Evolutionary conservation across 2,113 vertebrate species (phyloP).

Genomic region (Meles meles): DNA sequence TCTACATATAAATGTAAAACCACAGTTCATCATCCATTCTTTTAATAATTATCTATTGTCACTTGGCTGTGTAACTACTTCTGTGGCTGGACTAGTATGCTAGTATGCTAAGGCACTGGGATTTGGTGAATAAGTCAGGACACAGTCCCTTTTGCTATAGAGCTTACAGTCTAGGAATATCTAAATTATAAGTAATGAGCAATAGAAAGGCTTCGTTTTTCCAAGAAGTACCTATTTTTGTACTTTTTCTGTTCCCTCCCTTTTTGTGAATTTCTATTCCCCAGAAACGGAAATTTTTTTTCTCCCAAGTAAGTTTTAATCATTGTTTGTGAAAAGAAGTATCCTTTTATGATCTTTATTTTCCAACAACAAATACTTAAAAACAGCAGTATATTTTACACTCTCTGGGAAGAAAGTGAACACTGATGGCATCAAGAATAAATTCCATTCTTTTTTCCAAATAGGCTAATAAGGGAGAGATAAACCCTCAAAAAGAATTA

Average conservation of each 20-base stretch:
- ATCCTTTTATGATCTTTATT: constrained; percentile 34
- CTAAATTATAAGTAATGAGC: background rate
- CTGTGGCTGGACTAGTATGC: background rate
- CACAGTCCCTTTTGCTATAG: background rate
- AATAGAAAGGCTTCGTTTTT: background rate
- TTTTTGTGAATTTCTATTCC: background rate
- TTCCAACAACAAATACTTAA: background rate
- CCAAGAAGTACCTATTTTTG: background rate
- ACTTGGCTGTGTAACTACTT: background rate
- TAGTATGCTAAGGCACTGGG: background rate
- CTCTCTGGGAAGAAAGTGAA: background rate
- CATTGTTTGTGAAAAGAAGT: background rate
- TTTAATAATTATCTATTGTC: background rate
- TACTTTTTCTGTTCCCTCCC: background rate
- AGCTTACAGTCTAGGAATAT: background rate
- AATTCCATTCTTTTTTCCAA: background rate
- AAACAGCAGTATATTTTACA: background rate
- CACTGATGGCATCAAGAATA: background rate
- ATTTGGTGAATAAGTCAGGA: background rate
- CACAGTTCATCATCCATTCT: background rate
- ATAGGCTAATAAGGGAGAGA: background rate
- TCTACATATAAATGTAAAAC: background rate
- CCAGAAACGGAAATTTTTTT: background rate
- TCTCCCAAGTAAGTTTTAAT: background rate
- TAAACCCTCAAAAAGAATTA: background rate